phyloP scores from a whole-genome alignment of 2,888 invertebrate genomes.

The Lepidocyrtinus sp. region DNA sequence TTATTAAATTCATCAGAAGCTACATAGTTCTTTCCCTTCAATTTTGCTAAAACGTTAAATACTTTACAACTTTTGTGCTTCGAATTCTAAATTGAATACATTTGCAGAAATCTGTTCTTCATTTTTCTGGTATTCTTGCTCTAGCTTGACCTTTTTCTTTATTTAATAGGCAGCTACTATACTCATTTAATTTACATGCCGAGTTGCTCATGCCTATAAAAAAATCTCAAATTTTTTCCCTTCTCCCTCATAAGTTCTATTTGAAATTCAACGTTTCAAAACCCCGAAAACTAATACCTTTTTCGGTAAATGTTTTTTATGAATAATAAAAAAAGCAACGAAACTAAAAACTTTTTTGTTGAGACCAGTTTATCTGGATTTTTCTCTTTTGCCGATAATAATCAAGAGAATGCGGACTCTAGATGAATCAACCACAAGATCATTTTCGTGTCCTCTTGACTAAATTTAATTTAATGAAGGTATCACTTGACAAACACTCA shows the following conservation, averaged over 20 bases:
- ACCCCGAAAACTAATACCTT: background rate
- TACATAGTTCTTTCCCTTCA: background rate
- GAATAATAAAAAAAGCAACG: constrained; percentile 43
- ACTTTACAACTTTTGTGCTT: constrained; percentile 21
- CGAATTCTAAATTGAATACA: constrained; percentile 47
- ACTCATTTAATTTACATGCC: constrained; percentile 2
- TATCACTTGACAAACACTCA: too few relatives aligned
- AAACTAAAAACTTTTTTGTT: background rate
- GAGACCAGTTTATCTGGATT: constrained; percentile 60
- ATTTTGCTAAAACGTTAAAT: background rate
- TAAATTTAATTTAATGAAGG: background rate
- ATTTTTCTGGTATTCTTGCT: constrained; percentile 35
- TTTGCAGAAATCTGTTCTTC: too few relatives aligned
- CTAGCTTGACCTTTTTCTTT: constrained; percentile 41
- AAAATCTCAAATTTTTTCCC: background rate
- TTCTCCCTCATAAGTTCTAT: too few relatives aligned
- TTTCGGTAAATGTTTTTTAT: constrained; percentile 29
- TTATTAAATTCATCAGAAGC: too few relatives aligned
- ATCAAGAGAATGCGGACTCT: too few relatives aligned
- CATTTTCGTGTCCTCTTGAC: too few relatives aligned
- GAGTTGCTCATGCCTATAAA: background rate
- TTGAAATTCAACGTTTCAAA: too few relatives aligned
- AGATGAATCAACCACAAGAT: too few relatives aligned
- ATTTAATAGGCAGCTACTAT: background rate
- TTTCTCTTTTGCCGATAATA: constrained; percentile 18